Base-by-base conservation (phyloP, 2,888 invertebrate genomes). In the Glyphotaelius pellucidus region DNA sequence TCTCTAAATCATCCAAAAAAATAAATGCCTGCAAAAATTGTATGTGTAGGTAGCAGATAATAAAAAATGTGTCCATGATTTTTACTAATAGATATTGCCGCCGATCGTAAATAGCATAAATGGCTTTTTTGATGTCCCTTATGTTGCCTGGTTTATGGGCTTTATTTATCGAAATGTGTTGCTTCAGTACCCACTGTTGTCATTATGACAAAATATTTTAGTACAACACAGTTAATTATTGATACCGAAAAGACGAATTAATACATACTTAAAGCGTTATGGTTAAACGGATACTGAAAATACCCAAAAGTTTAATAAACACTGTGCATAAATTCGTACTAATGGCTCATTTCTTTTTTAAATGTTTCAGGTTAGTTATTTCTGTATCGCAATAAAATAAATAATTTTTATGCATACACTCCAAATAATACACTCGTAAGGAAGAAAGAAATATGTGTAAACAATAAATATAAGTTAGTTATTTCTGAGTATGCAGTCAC, bases 81-180 rank as follows among this genome's bases (percentile, higher is more conserved):
- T 67, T 67, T 67, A 67, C 67, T 67, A n/a, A 67, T 67, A 67
- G 25, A 47, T 47, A 47, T 15, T 67, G 67, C 67, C 25, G 67
- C 25, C 67, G 67, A 67, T 67, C 67, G 67, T 67, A 67, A 67
- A 67, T 25, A 67, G 9, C 67, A 67, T 35, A 35, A 83, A 83
- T 25, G 38, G 25, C 9, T 35, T 83, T 83, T 83, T 19, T 35
- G 83, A 83, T 83, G 83, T 11, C 5, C 7, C 2, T 83, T 31
- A 52, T 19, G 19, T 52, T 52, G 19, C 19, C 67, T 67, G 1
- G 31, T 83, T 83, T 83, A 32, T 83, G 25, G 35, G 32, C 3
- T 83, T 83, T 83, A 83, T 83, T 83, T 83, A 83, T 83, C 35
- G 35, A 83, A 83, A 83, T 35, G 83, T 83, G 31, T 83, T 83